phyloP scores from a whole-genome alignment of 2,888 invertebrate genomes.

The Sphecodes monilicornis region DNA sequence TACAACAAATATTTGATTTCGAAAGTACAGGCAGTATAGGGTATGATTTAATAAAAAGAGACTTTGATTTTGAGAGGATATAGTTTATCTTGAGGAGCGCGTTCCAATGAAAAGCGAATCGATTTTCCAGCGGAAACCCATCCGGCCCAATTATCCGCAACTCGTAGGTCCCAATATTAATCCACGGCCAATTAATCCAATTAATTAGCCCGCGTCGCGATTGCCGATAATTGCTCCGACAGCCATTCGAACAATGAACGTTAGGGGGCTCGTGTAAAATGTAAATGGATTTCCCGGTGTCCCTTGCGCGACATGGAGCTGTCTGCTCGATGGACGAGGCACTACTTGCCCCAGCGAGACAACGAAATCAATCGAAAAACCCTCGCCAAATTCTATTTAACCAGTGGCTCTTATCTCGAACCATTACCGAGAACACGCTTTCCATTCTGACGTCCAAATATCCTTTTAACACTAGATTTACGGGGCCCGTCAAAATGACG shows the following conservation, averaged over 20 bases:
- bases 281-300: slow-evolving; percentile 11
- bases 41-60: too few relatives aligned
- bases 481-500: too few relatives aligned
- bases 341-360: not conserved
- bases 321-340: not conserved
- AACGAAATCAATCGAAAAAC: slow-evolving; percentile 31
- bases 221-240: slow-evolving; percentile 13
- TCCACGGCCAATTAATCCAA: slow-evolving; percentile 14
- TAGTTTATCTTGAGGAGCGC: not conserved
- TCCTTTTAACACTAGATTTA: too few relatives aligned
- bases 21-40: too few relatives aligned
- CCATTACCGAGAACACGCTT: not conserved
- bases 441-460: not conserved
- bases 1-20: too few relatives aligned
- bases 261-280: not conserved
- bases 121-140: not conserved
- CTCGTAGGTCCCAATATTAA: slow-evolving; percentile 11
- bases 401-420: not conserved
- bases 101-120: not conserved
- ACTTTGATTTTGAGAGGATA: not conserved
- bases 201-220: slow-evolving; percentile 6
- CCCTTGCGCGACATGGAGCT: not conserved
- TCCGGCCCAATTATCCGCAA: not conserved
- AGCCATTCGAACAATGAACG: not conserved
- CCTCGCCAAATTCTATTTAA: not conserved